These are phyloP conservation scores for Drosophila rellima DNA, from an alignment of 2,888 invertebrate species.

Conservation along the genomic window DNA sequence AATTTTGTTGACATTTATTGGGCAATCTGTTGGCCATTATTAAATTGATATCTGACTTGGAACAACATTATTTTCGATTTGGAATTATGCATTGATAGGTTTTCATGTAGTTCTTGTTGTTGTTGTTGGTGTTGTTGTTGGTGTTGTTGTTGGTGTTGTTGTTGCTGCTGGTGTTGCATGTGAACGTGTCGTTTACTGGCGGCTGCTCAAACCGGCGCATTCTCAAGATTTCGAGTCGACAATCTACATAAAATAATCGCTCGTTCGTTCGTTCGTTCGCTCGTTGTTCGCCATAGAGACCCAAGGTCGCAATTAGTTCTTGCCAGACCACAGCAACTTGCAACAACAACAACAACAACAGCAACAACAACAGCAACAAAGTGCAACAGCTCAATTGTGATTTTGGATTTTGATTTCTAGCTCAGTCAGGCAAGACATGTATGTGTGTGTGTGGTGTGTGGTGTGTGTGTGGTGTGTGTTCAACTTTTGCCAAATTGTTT, in stretches of 20 bases:
- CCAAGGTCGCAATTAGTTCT: slow-evolving; percentile 79
- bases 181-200: slow-evolving; percentile 57
- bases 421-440: slow-evolving; percentile 7
- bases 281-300: slow-evolving; percentile 33
- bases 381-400: slow-evolving; percentile 29
- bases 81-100: slow-evolving; percentile 40
- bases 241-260: slow-evolving; percentile 42
- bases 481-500: slow-evolving; percentile 63
- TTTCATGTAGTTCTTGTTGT: slow-evolving; percentile 9
- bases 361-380: slow-evolving; percentile 29
- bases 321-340: slow-evolving; percentile 42
- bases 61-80: slow-evolving; percentile 38
- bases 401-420: slow-evolving; percentile 48
- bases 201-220: slow-evolving; percentile 28
- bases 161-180: slow-evolving; percentile 31
- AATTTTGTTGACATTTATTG: slow-evolving; percentile 32
- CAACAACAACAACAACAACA: slow-evolving; percentile 40
- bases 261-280: slow-evolving; percentile 14
- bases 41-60: slow-evolving; percentile 15
- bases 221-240: slow-evolving; percentile 41
- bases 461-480: slow-evolving; percentile 3
- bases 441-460: slow-evolving; percentile 4
- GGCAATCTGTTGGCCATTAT: slow-evolving; percentile 37
- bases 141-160: slow-evolving; percentile 4
- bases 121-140: slow-evolving; percentile 17